Evolutionary conservation across 1,140 invertebrate species (phyloP).

Genomic region (Drosophila bipectinata): DNA sequence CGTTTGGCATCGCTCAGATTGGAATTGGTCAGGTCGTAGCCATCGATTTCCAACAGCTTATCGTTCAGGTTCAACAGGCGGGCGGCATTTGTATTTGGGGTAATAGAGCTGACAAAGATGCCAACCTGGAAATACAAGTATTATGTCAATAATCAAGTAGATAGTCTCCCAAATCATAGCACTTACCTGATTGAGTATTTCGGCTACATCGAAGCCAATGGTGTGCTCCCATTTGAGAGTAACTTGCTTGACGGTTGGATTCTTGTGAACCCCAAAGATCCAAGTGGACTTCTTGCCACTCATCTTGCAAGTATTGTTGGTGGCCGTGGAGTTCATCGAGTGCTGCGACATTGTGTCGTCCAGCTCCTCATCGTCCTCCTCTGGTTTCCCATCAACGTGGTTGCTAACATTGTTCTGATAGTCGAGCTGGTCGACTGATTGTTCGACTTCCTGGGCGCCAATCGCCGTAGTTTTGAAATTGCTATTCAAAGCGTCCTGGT

Average conservation of each 20-base stretch:
- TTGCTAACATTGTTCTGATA: conserved; percentile 68
- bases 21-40: conserved; percentile 86
- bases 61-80: conserved; percentile 86
- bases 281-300: conserved; percentile 79
- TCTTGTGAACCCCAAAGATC: conserved; percentile 87
- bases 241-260: conserved; percentile 85
- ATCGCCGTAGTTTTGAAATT: conserved; percentile 76
- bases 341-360: conserved; percentile 68
- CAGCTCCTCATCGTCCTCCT: conserved; percentile 32
- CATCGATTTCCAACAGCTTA: conserved; percentile 87
- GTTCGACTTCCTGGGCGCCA: conserved; percentile 39
- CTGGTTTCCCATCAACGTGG: conserved; percentile 14
- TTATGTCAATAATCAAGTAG: neutral
- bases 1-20: conserved; percentile 85
- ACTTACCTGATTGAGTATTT: conserved; percentile 68
- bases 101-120: conserved; percentile 86
- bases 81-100: conserved; percentile 85
- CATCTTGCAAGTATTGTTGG: conserved; percentile 62
- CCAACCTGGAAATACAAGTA: conserved; percentile 82
- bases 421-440: conserved; percentile 53
- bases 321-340: conserved; percentile 68
- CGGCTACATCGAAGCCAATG: conserved; percentile 70
- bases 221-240: conserved; percentile 71
- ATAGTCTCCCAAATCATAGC: neutral
- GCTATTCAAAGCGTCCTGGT: conserved; percentile 69